These are phyloP conservation scores for Apis florea DNA, from an alignment of 1,140 invertebrate species.

Conservation along the genomic window DNA sequence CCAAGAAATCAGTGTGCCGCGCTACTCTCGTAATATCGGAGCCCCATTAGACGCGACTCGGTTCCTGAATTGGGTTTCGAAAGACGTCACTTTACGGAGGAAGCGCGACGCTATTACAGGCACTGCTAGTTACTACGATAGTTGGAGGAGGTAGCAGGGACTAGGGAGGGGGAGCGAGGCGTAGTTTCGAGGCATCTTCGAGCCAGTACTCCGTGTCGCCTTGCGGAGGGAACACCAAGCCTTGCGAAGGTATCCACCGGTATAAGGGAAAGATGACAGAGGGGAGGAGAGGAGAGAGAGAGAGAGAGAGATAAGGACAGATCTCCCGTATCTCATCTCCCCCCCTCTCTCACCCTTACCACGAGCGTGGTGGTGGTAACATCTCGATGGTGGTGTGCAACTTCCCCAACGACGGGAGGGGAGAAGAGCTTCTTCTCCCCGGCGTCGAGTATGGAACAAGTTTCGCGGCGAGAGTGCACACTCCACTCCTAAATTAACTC, in stretches of 20 bases:
- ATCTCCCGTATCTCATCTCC: slow-evolving; percentile 4
- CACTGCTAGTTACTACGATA: slow-evolving; percentile 73
- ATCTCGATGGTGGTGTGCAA: slow-evolving; percentile 69
- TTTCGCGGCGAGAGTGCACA: slow-evolving; percentile 74
- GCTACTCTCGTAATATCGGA: slow-evolving; percentile 63
- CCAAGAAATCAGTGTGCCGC: slow-evolving; percentile 60
- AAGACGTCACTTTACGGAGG: slow-evolving; percentile 74
- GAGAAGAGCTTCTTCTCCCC: slow-evolving; percentile 54
- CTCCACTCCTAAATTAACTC: slow-evolving; percentile 75
- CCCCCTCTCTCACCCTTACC: slow-evolving; percentile 49
- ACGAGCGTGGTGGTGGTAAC: slow-evolving; percentile 68
- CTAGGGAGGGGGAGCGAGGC: slow-evolving; percentile 42
- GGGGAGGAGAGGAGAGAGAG: slow-evolving; percentile 18
- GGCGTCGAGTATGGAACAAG: slow-evolving; percentile 63
- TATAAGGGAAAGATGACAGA: slow-evolving; percentile 64
- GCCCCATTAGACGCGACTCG: slow-evolving; percentile 66
- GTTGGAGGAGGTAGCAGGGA: slow-evolving; percentile 51
- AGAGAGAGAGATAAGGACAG: background rate
- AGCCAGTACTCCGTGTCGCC: slow-evolving; percentile 60
- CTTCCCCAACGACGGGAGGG: slow-evolving; percentile 68
- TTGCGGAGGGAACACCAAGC: slow-evolving; percentile 50
- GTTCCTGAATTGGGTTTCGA: slow-evolving; percentile 69
- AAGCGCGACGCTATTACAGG: slow-evolving; percentile 72
- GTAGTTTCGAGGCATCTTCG: slow-evolving; percentile 71
- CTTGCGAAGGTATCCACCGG: slow-evolving; percentile 44